phyloP scores from a whole-genome alignment of 1,140 invertebrate species.

The Planococcus citri region DNA sequence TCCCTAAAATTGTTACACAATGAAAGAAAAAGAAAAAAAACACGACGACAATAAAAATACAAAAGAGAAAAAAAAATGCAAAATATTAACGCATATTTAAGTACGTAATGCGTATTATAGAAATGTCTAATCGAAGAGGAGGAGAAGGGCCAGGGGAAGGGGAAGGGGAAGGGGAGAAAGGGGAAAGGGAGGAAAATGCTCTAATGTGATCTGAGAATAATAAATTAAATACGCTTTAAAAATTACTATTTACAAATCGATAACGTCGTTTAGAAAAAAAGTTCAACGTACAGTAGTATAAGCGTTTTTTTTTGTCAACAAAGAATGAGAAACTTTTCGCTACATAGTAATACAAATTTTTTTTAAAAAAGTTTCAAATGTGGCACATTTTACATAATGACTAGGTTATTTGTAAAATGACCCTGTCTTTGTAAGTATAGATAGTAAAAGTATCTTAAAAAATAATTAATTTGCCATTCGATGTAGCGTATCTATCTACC shows the following conservation, averaged over 20 bases:
- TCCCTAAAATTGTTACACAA: background rate
- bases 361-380: too few relatives aligned
- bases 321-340: background rate
- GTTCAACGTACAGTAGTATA: background rate
- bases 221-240: background rate
- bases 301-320: background rate
- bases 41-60: background rate
- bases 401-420: background rate
- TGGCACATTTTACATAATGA: background rate
- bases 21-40: background rate
- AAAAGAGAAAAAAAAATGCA: background rate
- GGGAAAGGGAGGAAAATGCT: too few relatives aligned
- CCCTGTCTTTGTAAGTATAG: background rate
- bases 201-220: background rate
- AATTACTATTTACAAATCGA: conserved; percentile 1
- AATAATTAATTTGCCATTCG: background rate
- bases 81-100: conserved; percentile 16
- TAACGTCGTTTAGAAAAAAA: background rate
- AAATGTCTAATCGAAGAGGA: background rate
- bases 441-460: too few relatives aligned
- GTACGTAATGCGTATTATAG: conserved; percentile 10
- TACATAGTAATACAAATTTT: background rate
- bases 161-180: too few relatives aligned
- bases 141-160: too few relatives aligned
- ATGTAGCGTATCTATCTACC: too few relatives aligned